Conservation (phyloP, 1,140 invertebrate genomes). For the Musca vetustissima region DNA sequence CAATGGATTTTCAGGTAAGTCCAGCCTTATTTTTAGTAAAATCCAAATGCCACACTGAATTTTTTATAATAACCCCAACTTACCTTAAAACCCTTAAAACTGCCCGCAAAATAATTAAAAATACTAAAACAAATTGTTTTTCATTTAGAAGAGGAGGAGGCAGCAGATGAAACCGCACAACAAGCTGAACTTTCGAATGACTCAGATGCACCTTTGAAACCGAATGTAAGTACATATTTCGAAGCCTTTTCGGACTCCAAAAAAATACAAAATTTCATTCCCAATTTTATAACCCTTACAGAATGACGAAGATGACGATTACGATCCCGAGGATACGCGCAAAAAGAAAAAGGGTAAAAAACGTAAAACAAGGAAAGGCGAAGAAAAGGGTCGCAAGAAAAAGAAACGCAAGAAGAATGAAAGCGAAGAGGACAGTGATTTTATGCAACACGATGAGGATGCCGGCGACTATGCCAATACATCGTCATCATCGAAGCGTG, state of each 20-base stretch:
- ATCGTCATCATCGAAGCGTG: slow-evolving; percentile 52
- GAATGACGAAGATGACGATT: slow-evolving; percentile 83
- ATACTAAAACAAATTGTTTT: slow-evolving; percentile 7
- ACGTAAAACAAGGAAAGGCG: slow-evolving; percentile 81
- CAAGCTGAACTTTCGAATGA: slow-evolving; percentile 51
- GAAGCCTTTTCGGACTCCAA: too few species aligned
- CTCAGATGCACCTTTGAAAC: slow-evolving; percentile 51
- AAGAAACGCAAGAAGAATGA: slow-evolving; percentile 93
- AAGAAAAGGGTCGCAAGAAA: slow-evolving; percentile 87
- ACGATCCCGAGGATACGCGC: slow-evolving; percentile 77
- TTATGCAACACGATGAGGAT: slow-evolving; percentile 68
- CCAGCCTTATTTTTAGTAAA: too few species aligned
- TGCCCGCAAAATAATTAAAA: background rate
- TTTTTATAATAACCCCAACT: too few species aligned
- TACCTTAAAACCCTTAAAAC: too few species aligned
- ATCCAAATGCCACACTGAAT: too few species aligned
- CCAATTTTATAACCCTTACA: slow-evolving; percentile 20
- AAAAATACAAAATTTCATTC: too few species aligned
- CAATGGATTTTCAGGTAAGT: too few species aligned
- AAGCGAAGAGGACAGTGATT: slow-evolving; percentile 85
- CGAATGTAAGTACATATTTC: slow-evolving; percentile 52
- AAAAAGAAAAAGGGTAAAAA: slow-evolving; percentile 92
- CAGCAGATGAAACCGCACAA: slow-evolving; percentile 46
- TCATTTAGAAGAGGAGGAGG: slow-evolving; percentile 49
- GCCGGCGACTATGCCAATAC: slow-evolving; percentile 54